Evolutionary conservation across 2,113 vertebrate genomes (phyloP).

Genomic region (Taxidea taxus): DNA sequence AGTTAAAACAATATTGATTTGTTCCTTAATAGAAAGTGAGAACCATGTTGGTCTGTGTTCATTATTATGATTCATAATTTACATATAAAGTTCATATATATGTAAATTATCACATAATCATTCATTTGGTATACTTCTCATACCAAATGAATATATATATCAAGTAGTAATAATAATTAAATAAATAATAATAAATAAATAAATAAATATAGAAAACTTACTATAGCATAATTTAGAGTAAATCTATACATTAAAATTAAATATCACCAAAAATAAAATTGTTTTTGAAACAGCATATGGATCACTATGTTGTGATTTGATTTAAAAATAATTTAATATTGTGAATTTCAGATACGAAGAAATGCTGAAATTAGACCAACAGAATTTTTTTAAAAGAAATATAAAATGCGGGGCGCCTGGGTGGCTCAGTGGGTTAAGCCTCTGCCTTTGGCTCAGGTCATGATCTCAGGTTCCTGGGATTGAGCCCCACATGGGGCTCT

Average conservation of each 20-base stretch:
- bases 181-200: background rate
- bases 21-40: background rate
- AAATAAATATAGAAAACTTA: background rate
- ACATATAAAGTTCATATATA: background rate
- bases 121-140: background rate
- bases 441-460: too few species aligned
- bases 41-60: background rate
- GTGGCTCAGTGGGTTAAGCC: too few species aligned
- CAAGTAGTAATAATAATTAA: background rate
- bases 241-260: background rate
- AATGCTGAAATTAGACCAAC: background rate
- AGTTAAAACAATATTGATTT: background rate
- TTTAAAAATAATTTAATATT: slow-evolving; percentile 7
- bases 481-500: too few species aligned
- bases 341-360: background rate
- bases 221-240: background rate
- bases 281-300: background rate
- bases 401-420: too few species aligned
- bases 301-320: background rate
- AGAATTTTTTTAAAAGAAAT: background rate
- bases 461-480: too few species aligned
- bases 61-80: background rate
- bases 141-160: background rate
- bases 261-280: background rate
- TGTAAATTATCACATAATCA: background rate